Evolutionary conservation across 1,140 invertebrate genomes (phyloP), one percentile per base, ranked within the genome.

Genomic region (Asobara japonica): DNA sequence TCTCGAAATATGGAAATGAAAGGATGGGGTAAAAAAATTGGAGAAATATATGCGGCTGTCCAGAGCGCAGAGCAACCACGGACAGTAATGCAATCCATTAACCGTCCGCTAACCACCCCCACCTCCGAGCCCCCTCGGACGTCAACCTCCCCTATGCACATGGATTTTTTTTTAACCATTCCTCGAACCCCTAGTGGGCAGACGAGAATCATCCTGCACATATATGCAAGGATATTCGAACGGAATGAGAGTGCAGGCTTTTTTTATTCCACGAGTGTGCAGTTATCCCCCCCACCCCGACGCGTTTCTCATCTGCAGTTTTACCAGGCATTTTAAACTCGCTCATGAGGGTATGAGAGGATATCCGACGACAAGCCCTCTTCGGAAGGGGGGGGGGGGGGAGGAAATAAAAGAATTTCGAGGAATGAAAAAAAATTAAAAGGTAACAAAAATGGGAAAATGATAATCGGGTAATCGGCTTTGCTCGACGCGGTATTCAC

Each of bases 1-100:
- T 56, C 22, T 27, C 20, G 13, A 27, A n/a, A 45, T 25, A 56
- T 56, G 51, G 41, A 56, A 56, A 56, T 56, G 51, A 56, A 11
- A 16, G 18, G 18, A 16, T 16, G 18, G 18, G 18, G 31, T 36
- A 27, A 1, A 25, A 13, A 56, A 56, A 25, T 56, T 13, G 41
- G 18, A 45, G 41, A 56, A 56, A 56, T 56, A n/a, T n/a, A 56
- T 56, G 51, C 51, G 20, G 51, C 51, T 56, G 51, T 56, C 51
- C 51, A 45, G 51, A 56, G 51, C 51, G 51, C 18, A 56, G 51
- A 56, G 51, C 51, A 25, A 56, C 51, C 51, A 56, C 51, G 51
- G 51, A 56, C 51, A 56, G 51, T 56, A 56, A 56, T 56, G 51
- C 51, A 56, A 56, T 56, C 51, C 51, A 56, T 56, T 56, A 56